phyloP scores from a whole-genome alignment of 2,797 vertebrate genomes.

The Sebastes trivittatus region DNA sequence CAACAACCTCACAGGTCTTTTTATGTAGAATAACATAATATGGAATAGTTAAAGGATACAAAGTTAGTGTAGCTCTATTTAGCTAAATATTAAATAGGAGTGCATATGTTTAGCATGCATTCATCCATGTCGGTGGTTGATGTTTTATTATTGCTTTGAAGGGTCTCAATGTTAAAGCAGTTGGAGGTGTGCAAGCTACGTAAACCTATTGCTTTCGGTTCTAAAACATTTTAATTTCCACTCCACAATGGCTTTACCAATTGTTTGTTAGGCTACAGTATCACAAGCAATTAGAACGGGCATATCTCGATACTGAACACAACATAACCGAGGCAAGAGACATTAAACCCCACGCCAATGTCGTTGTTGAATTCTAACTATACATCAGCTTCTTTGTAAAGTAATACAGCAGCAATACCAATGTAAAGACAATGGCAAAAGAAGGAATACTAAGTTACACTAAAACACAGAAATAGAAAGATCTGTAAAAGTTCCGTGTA shows the following conservation, averaged over 20 bases:
- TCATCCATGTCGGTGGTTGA: background rate
- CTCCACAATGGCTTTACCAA: background rate
- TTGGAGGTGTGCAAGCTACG: background rate
- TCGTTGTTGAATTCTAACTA: background rate
- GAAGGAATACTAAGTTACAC: background rate
- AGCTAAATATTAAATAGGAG: background rate
- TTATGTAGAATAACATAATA: background rate
- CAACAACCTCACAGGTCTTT: constrained; percentile 2
- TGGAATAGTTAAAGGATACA: background rate
- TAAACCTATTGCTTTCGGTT: background rate
- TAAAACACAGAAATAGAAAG: background rate
- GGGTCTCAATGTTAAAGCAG: background rate
- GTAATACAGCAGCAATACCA: background rate
- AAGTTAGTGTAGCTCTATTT: background rate
- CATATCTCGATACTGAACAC: background rate
- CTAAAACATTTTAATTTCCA: background rate
- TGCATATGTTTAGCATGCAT: background rate
- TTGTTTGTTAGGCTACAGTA: background rate
- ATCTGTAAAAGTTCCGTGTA: background rate
- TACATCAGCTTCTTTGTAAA: background rate
- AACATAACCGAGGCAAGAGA: background rate
- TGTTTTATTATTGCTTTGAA: background rate
- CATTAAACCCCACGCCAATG: background rate
- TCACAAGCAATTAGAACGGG: background rate
- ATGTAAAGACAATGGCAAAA: background rate